These are phyloP conservation scores for Drosophila mauritiana DNA, from an alignment of 1,140 invertebrate species.

Conservation along the genomic window DNA sequence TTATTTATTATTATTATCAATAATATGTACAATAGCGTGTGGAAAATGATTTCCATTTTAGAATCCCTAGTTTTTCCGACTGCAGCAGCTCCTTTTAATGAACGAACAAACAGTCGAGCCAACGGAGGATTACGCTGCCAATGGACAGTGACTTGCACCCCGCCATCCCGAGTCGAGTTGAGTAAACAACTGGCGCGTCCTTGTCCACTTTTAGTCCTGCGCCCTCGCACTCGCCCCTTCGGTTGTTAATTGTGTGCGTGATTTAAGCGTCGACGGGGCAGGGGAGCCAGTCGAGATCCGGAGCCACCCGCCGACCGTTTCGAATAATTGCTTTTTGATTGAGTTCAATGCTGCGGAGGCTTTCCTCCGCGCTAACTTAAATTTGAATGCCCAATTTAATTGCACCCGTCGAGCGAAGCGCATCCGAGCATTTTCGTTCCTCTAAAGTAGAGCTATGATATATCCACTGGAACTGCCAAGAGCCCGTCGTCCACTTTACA, in stretches of 20 bases:
- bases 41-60: background rate
- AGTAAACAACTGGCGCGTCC: constrained; percentile 69
- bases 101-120: constrained; percentile 64
- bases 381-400: constrained; percentile 57
- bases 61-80: background rate
- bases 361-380: constrained; percentile 43
- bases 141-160: constrained; percentile 44
- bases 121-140: constrained; percentile 73
- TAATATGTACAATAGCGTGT: no score
- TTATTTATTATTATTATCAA: background rate
- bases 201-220: constrained; percentile 43
- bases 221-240: constrained; percentile 15
- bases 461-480: constrained; percentile 61
- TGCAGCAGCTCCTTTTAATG: constrained; percentile 64
- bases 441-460: constrained; percentile 38
- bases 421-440: constrained; percentile 2
- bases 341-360: constrained; percentile 61
- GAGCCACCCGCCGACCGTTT: constrained; percentile 29
- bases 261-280: constrained; percentile 66
- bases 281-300: constrained; percentile 1
- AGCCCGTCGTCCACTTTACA: constrained; percentile 47
- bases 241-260: constrained; percentile 81
- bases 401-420: constrained; percentile 9
- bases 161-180: constrained; percentile 43
- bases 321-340: constrained; percentile 82